Conservation (phyloP, 2,113 vertebrate species). For the Gadus macrocephalus region DNA sequence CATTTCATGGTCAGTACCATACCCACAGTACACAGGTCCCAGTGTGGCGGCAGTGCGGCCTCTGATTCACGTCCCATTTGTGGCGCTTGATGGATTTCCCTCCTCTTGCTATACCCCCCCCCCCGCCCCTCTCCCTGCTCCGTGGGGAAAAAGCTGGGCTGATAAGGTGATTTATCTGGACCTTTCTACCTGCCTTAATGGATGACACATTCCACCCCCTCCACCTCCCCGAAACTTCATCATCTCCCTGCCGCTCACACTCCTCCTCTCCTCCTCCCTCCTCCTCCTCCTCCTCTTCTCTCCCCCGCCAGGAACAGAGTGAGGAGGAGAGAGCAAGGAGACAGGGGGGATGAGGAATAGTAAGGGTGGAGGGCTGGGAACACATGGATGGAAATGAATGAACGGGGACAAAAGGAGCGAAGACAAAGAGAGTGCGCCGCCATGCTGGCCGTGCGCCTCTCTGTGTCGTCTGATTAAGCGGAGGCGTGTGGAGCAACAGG, state of each 20-base stretch:
- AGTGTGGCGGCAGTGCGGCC: conserved; percentile 59
- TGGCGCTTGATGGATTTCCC: conserved; percentile 74
- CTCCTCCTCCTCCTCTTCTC: conserved; percentile 16
- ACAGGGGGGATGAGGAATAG: conserved; percentile 44
- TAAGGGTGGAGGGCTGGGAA: conserved; percentile 27
- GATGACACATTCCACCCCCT: conserved; percentile 62
- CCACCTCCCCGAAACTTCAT: conserved; percentile 64
- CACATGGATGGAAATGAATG: conserved; percentile 27
- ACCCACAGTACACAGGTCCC: conserved; percentile 35
- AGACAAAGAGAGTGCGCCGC: not conserved
- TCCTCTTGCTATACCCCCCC: conserved; percentile 22
- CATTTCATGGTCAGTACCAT: not conserved
- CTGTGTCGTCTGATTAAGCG: conserved; percentile 46
- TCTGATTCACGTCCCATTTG: conserved; percentile 68
- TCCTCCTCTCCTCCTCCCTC: no score
- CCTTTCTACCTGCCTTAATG: conserved; percentile 72
- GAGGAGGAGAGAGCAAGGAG: conserved; percentile 8
- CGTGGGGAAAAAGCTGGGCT: conserved; percentile 72
- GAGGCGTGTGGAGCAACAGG: conserved; percentile 21
- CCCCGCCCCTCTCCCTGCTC: conserved; percentile 69
- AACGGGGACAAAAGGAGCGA: conserved; percentile 30
- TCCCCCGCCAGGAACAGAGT: conserved; percentile 2
- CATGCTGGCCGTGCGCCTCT: not conserved
- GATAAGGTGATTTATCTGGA: conserved; percentile 78
- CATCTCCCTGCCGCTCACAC: conserved; percentile 57